Evolutionary conservation across 2,888 invertebrate genomes (phyloP), one percentile per base, ranked within the genome.

Genomic region (Metopia argyrocephala): DNA sequence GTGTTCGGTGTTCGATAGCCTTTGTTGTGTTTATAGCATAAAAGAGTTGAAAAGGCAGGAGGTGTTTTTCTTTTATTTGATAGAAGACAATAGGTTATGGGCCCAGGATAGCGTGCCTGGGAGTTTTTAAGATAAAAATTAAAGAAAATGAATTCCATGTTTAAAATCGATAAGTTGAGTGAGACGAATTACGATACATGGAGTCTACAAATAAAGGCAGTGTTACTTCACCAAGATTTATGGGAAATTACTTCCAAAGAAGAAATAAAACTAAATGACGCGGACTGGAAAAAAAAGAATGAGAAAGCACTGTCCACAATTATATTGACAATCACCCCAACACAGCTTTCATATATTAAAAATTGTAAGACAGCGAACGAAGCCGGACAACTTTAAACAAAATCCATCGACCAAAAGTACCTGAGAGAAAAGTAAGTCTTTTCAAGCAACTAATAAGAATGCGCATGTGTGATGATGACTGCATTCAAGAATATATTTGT

Each of bases 271-370:
- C 64, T 48, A 0, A 12, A 48, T 1, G 15, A 9, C 15, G 59
- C 45, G 3, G 38, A 31, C 12, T 68, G 68, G 48, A 56, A 31
- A 5, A 21, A 9, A 5, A 83, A 82, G 52, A 78, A 82, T 7
- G 79, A 78, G 18, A 84, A 83, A 48, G 82, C 81, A 1, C 20
- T 82, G n/a, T 79, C 79, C 2, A 75, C 68, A 3, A 83, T 84
- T 18, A 62, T 80, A 52, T 18, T 83, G 0, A 76, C 70, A 9
- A 23, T 84, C 15, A 82, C 83, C 38, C 20, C 78, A 68, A 52
- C 74, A 1, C 21, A 70, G 62, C 57, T 20, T 65, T 74, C 18
- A 61, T 59, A 23, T n/a, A 38, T 71, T 3, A 82, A 82, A 38
- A 5, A 21, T 45, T 61, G 61, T 45, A n/a, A 9, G n/a, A 61